Conservation (phyloP, 2,888 invertebrate species). For the Catocala fraxini region DNA sequence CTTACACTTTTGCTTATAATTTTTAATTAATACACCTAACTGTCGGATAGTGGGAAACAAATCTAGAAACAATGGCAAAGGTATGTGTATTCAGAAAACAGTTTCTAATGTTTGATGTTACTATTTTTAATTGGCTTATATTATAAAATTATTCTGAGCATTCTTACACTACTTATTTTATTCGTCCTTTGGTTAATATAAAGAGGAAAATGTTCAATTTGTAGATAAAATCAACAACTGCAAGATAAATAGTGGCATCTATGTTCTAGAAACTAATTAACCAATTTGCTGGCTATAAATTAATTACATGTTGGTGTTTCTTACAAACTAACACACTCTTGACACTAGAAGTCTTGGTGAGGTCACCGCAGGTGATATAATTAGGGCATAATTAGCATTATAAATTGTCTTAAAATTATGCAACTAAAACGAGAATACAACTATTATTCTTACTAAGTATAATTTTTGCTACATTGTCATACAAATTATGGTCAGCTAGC, state of each 20-base stretch:
- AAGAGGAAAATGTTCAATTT: not conserved
- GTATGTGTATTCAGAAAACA: conserved; percentile 69
- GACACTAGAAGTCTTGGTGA: conserved; percentile 37
- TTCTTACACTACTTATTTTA: conserved; percentile 16
- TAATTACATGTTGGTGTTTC: conserved; percentile 41
- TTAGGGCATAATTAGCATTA: conserved; percentile 24
- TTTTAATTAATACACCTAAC: conserved; percentile 78
- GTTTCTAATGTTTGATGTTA: conserved; percentile 68
- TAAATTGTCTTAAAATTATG: conserved; percentile 10
- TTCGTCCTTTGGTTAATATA: conserved; percentile 6
- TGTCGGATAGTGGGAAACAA: conserved; percentile 79
- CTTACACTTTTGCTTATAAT: conserved; percentile 75
- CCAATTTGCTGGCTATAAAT: conserved; percentile 44
- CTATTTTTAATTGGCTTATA: conserved; percentile 50
- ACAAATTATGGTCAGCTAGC: conserved; percentile 39
- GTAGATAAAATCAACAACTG: conserved; percentile 8
- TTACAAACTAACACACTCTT: conserved; percentile 44
- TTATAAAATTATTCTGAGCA: conserved; percentile 28
- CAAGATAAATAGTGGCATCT: conserved; percentile 43
- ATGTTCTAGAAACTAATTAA: conserved; percentile 38
- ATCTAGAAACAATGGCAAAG: conserved; percentile 70
- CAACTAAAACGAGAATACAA: not conserved
- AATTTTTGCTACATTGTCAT: conserved; percentile 7
- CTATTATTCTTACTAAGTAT: not conserved
- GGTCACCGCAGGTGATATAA: conserved; percentile 38